Evolutionary conservation across 2,797 vertebrate genomes (phyloP).

Genomic region (Aldrovandia affinis): DNA sequence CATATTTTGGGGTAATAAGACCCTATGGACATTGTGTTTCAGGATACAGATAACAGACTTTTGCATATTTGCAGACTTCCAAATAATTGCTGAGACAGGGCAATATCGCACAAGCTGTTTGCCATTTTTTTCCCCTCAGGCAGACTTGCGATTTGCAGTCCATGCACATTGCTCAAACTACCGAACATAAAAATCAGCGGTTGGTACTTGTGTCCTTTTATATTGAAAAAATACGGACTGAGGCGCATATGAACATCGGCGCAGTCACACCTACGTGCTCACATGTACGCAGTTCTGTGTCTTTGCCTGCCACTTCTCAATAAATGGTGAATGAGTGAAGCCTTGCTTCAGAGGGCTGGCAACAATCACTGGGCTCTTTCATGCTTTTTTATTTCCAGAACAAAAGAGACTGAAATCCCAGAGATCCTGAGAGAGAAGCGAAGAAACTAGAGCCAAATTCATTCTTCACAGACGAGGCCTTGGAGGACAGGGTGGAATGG

Average conservation of each 20-base stretch:
- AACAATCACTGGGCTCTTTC: constrained; percentile 7
- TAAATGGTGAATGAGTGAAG: neutral
- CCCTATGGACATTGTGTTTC: neutral
- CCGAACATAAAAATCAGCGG: neutral
- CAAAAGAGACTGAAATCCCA: constrained; percentile 18
- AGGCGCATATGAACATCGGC: neutral
- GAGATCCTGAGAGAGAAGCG: constrained; percentile 3
- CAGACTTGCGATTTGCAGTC: neutral
- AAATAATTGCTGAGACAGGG: neutral
- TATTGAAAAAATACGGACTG: too few species aligned
- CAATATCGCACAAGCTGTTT: neutral
- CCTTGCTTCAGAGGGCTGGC: neutral
- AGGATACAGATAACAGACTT: neutral
- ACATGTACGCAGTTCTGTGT: neutral
- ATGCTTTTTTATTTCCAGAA: neutral
- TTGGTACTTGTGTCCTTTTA: neutral
- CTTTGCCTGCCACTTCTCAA: neutral
- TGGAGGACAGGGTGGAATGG: neutral
- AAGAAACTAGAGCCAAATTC: constrained; percentile 3
- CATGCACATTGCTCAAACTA: neutral
- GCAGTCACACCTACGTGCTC: neutral
- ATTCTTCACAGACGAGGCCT: neutral
- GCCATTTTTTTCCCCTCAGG: neutral
- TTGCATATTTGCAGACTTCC: neutral
- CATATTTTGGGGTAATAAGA: neutral